Conservation (phyloP, 2,888 invertebrate species). For the Eucriotettix oculatus region DNA sequence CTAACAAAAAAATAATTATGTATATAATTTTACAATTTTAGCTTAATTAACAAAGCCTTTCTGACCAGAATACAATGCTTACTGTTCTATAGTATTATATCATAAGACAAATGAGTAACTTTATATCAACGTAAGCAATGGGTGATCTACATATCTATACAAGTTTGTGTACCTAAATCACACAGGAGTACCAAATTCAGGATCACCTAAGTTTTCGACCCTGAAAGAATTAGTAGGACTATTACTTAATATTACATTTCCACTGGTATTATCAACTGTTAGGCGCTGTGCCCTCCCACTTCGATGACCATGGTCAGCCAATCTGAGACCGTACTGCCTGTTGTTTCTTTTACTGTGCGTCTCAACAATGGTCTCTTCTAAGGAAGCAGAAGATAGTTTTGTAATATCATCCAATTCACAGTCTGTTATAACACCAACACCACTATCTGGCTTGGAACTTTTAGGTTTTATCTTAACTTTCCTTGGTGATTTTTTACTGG, state of each 20-base stretch:
- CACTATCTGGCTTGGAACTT: neutral
- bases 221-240: conserved; percentile 5
- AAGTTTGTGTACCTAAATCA: too few species aligned
- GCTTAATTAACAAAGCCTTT: too few species aligned
- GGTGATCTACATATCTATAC: too few species aligned
- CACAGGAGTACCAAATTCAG: conserved; percentile 51
- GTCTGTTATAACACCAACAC: neutral
- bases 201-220: conserved; percentile 42
- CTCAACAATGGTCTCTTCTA: neutral
- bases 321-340: conserved; percentile 2
- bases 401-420: too few species aligned
- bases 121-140: too few species aligned
- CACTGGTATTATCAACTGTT: neutral
- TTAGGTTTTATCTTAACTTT: neutral
- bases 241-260: conserved; percentile 4
- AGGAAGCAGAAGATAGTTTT: too few species aligned
- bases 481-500: neutral
- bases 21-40: too few species aligned
- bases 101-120: too few species aligned
- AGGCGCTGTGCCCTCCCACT: conserved; percentile 10
- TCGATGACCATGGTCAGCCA: conserved; percentile 8
- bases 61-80: too few species aligned
- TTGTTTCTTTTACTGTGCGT: conserved; percentile 1
- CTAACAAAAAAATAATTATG: too few species aligned
- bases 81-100: too few species aligned